phyloP scores from a whole-genome alignment of 2,888 invertebrate genomes.

The Adelphocoris suturalis region DNA sequence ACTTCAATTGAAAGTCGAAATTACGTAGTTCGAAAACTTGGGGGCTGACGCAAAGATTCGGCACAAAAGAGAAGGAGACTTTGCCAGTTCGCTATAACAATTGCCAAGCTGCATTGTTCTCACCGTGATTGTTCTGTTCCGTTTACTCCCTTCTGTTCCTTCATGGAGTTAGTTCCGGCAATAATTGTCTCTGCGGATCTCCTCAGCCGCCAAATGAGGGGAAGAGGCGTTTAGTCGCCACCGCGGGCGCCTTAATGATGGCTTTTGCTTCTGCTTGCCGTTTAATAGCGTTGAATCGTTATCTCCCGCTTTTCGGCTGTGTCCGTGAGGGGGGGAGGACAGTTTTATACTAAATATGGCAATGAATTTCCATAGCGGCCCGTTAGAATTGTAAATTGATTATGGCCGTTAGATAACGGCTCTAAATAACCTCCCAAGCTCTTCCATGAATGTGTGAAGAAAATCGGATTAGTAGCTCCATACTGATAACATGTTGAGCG shows the following conservation, averaged over 20 bases:
- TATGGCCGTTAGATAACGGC: too few species aligned
- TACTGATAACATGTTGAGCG: too few species aligned
- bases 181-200: conserved; percentile 32
- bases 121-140: not conserved
- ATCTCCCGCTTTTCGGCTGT: not conserved
- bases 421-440: too few species aligned
- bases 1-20: not conserved
- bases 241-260: conserved; percentile 2
- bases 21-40: not conserved
- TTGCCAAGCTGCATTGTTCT: conserved; percentile 35
- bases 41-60: conserved; percentile 2
- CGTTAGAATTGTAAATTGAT: too few species aligned
- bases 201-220: conserved; percentile 2
- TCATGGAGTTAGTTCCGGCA: conserved; percentile 1
- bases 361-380: too few species aligned
- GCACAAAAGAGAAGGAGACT: not conserved
- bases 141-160: not conserved
- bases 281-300: not conserved
- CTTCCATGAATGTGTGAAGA: too few species aligned
- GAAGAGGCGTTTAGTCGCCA: conserved; percentile 4
- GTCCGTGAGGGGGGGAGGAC: not conserved
- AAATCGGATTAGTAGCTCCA: too few species aligned
- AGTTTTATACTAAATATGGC: not conserved
- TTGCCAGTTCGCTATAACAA: not conserved
- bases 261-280: not conserved